These are phyloP conservation scores for Dryocosmus kuriphilus DNA, from an alignment of 2,888 invertebrate species.

Conservation along the genomic window DNA sequence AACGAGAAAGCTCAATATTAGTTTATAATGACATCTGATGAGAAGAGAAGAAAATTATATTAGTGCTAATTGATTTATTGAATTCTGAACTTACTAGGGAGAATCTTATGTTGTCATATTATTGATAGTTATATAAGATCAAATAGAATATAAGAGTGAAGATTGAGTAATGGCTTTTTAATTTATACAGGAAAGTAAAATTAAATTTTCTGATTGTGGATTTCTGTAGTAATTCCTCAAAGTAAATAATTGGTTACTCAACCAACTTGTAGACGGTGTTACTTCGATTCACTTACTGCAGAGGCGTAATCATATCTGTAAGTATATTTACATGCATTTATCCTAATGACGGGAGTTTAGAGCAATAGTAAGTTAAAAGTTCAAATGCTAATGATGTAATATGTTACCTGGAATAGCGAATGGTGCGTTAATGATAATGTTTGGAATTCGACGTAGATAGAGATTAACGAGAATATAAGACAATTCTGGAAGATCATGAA, in stretches of 20 bases:
- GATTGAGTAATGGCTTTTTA: no score
- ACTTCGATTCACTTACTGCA: not conserved
- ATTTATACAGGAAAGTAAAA: not conserved
- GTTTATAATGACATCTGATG: not conserved
- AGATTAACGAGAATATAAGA: conserved; percentile 29
- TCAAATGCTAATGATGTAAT: not conserved
- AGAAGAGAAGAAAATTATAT: not conserved
- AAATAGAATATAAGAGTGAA: no score
- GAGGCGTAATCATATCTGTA: not conserved
- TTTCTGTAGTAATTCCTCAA: not conserved
- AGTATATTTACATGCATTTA: not conserved
- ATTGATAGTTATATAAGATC: no score
- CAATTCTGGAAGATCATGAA: not conserved
- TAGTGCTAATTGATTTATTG: no score
- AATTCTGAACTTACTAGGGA: no score
- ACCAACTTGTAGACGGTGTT: not conserved
- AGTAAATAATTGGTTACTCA: not conserved
- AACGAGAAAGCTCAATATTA: not conserved
- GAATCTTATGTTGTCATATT: no score
- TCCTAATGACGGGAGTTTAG: not conserved
- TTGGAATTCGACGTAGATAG: conserved; percentile 19
- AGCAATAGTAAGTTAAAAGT: not conserved
- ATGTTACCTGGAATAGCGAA: not conserved
- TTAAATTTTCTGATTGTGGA: not conserved
- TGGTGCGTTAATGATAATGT: conserved; percentile 28